phyloP scores from a whole-genome alignment of 2,797 vertebrate genomes.

The Cynodonichthys magdalenae region DNA sequence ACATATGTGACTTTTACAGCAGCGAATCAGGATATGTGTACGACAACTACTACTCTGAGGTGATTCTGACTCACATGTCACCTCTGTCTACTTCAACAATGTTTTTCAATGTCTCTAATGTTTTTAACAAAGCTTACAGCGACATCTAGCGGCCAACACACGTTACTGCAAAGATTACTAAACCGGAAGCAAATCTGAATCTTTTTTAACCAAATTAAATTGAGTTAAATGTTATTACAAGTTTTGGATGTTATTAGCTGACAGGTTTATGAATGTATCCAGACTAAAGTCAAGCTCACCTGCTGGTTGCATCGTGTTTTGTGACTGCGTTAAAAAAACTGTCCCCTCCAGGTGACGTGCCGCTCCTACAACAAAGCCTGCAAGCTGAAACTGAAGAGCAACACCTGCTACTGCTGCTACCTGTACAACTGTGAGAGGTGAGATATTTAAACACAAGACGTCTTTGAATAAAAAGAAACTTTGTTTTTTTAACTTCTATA shows the following conservation, averaged over 20 bases:
- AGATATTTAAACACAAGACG: slow-evolving; percentile 33
- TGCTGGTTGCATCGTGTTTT: too few species aligned
- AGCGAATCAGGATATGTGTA: slow-evolving; percentile 85
- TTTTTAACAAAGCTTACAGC: too few species aligned
- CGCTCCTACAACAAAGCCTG: slow-evolving; percentile 81
- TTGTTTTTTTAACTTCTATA: too few species aligned
- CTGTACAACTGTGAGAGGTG: slow-evolving; percentile 91
- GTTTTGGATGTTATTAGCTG: too few species aligned
- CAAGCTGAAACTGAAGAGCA: slow-evolving; percentile 87
- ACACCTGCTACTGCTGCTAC: slow-evolving; percentile 97
- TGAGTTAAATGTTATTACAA: not conserved
- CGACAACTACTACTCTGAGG: slow-evolving; percentile 90
- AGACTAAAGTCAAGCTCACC: not conserved
- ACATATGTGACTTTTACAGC: slow-evolving; percentile 88
- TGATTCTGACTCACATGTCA: slow-evolving; percentile 56
- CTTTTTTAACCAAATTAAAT: not conserved
- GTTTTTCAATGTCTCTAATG: too few species aligned
- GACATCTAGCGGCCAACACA: slow-evolving; percentile 54
- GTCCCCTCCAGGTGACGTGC: slow-evolving; percentile 85
- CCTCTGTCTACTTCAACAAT: not conserved
- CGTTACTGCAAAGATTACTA: slow-evolving; percentile 18
- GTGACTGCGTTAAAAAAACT: not conserved
- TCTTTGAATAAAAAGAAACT: too few species aligned
- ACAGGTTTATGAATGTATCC: too few species aligned
- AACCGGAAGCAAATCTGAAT: not conserved